A percentile compares a stretch with the other conserved stretches of the same genome.
These are phyloP conservation scores for Montipora capitata DNA, from an alignment of 92 coral and sea anemone genomes.

Conservation along the genomic window DNA sequence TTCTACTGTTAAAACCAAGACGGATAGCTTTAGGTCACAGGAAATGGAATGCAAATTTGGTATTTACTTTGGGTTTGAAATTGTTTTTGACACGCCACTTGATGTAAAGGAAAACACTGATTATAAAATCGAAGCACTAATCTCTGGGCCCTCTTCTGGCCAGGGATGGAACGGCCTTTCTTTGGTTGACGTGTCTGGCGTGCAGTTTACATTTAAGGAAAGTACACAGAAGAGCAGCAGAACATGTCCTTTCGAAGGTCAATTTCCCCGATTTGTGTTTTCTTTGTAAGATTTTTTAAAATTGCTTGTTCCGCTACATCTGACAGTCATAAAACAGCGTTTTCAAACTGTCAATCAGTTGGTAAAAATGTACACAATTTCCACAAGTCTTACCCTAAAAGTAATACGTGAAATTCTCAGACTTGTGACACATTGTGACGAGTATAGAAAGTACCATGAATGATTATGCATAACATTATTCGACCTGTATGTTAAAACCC, in stretches of 20 bases:
- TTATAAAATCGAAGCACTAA: not conserved
- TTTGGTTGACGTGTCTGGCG: not conserved
- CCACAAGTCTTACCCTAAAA: no score
- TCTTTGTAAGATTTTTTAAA: not conserved
- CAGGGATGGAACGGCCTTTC: not conserved
- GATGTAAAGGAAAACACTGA: not conserved
- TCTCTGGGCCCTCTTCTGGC: not conserved
- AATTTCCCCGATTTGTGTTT: conserved; percentile 24
- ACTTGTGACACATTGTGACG: no score
- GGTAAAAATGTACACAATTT: no score
- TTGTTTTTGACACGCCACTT: not conserved
- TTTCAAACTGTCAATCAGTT: no score
- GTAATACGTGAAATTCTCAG: no score
- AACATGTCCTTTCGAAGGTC: not conserved
- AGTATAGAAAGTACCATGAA: no score
- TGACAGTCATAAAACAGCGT: no score
- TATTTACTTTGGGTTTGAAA: not conserved
- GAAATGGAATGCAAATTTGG: not conserved
- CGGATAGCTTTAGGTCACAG: not conserved
- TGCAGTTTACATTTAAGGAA: not conserved
- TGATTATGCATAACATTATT: no score
- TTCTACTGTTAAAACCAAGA: not conserved
- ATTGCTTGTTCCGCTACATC: no score
- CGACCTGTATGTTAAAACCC: no score
- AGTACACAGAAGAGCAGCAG: not conserved